These are phyloP conservation scores for Rhyacichthys aspro DNA, from an alignment of 2,797 vertebrate species.

Conservation along the genomic window DNA sequence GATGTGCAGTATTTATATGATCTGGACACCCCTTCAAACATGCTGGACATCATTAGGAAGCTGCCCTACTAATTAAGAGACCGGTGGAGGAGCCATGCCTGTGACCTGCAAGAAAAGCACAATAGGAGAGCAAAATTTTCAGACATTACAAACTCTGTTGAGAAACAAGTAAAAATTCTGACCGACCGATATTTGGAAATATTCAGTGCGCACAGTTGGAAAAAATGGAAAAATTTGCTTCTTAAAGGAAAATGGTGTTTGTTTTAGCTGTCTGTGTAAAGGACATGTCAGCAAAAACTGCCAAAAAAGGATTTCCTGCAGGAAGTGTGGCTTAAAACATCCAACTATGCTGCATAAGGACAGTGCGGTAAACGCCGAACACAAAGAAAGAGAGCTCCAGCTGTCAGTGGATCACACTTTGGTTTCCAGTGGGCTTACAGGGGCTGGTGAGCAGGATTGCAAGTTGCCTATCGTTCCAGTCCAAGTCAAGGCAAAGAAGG, in stretches of 20 bases:
- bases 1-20: slow-evolving; percentile 27
- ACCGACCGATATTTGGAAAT: slow-evolving; percentile 1
- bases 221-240: slow-evolving; percentile 17
- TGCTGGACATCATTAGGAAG: no score
- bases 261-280: slow-evolving; percentile 14
- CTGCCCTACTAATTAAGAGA: no score
- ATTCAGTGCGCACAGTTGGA: slow-evolving; percentile 15
- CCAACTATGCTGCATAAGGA: slow-evolving; percentile 19
- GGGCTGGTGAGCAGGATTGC: no score
- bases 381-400: slow-evolving; percentile 12
- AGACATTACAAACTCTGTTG: slow-evolving; percentile 25
- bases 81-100: no score
- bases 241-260: slow-evolving; percentile 10
- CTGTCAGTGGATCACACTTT: no score
- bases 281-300: no score
- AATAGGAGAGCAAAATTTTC: slow-evolving; percentile 11
- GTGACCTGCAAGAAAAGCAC: no score
- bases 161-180: slow-evolving; percentile 21
- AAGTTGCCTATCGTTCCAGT: slow-evolving; percentile 17
- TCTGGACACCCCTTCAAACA: no score
- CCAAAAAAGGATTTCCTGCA: slow-evolving; percentile 12
- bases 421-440: no score
- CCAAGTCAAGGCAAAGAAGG: slow-evolving; percentile 13
- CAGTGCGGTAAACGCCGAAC: background rate
- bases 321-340: slow-evolving; percentile 16